These are phyloP conservation scores for Mercenaria mercenaria DNA, from an alignment of 1,140 invertebrate genomes.

Conservation along the genomic window DNA sequence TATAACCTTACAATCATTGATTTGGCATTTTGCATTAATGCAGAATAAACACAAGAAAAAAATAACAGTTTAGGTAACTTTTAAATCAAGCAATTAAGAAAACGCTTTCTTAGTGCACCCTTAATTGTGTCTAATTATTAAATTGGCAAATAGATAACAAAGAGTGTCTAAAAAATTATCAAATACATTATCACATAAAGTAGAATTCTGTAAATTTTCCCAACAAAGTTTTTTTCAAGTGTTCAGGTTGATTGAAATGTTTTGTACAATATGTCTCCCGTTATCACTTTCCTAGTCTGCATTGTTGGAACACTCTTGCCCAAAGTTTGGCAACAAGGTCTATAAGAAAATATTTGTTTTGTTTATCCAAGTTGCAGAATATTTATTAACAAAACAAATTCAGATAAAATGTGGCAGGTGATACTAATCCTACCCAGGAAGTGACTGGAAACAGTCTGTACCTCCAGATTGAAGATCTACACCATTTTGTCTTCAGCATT, in stretches of 20 bases:
- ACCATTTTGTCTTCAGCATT: not conserved
- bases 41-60: too few species aligned
- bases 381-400: conserved; percentile 49
- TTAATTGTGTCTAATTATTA: too few species aligned
- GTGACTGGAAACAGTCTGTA: conserved; percentile 24
- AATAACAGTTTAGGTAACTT: too few species aligned
- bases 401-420: conserved; percentile 43
- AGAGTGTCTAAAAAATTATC: too few species aligned
- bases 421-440: conserved; percentile 45
- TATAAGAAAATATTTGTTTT: conserved; percentile 31
- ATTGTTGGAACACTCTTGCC: not conserved
- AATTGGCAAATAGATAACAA: too few species aligned
- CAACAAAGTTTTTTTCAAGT: too few species aligned
- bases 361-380: conserved; percentile 41
- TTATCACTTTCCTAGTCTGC: not conserved
- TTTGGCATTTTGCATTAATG: too few species aligned
- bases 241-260: not conserved
- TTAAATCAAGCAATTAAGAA: too few species aligned
- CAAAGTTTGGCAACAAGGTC: conserved; percentile 28
- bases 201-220: too few species aligned
- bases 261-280: conserved; percentile 20
- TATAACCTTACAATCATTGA: too few species aligned
- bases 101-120: too few species aligned
- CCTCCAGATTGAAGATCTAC: conserved; percentile 8
- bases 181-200: too few species aligned